Base-by-base conservation (phyloP, 2,797 vertebrate genomes). In the Onychomys leucogaster region DNA sequence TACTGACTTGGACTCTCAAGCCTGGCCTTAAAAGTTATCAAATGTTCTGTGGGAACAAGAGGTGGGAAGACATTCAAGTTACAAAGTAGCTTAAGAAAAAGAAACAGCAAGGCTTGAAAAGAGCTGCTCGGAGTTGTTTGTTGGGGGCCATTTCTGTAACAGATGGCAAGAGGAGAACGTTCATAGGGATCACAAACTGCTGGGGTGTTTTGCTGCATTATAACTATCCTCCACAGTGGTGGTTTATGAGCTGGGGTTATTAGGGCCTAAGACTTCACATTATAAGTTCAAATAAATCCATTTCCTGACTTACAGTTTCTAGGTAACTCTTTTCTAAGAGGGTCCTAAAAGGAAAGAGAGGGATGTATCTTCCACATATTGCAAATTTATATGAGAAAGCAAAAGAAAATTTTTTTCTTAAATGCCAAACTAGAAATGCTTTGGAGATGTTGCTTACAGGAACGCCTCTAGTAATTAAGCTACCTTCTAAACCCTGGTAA, bases 21-120 rank as follows among this genome's bases (percentile, higher is more conserved):
- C 67, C 32, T 32, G 81, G 16, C n/a, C 4, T 57, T 95, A 43
- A 86, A 86, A 91, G 46, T 80, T 93, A 57, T 34, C 8, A 61
- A 52, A n/a, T 91, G 34, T 94, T 95, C 93, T 80, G 61, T 95
- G 77, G 75, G 32, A 75, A 52, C 94, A 89, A 93, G 89, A 92
- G n/a, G 43, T 71, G 21, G 57, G 41, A 83, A 17, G 25, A 63
- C 32, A 57, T 75, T 87, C 29, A 67, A 93, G 82, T 84, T 91
- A 96, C 65, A 96, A 86, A 89, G 46, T 91, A 67, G 11, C 43
- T 80, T 92, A 61, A 78, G 63, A n/a, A 89, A 89, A 90, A 92
- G 52, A 82, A 78, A 73, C 14, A 88, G 34, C 49, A 92, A 88
- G 89, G 23, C 32, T 49, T 80, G 32, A 83, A 93, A 23, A 65